Evolutionary conservation across 1,140 invertebrate species (phyloP).

Genomic region (Lasioglossum baleicum): DNA sequence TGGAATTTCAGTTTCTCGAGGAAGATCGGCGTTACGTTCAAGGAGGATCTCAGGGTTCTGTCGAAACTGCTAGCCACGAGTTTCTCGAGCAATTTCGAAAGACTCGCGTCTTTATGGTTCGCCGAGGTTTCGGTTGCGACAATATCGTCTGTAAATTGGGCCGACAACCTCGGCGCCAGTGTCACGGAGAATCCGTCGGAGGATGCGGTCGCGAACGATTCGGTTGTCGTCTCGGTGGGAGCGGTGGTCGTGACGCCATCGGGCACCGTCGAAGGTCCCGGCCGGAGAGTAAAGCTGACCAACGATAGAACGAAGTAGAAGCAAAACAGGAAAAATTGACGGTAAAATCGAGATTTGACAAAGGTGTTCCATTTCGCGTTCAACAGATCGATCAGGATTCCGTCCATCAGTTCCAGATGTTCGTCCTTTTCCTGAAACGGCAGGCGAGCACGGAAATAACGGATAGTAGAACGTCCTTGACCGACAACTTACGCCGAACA

Average conservation of each 20-base stretch:
- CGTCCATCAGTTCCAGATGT: slow-evolving; percentile 97
- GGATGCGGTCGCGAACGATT: no score
- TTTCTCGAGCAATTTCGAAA: slow-evolving; percentile 55
- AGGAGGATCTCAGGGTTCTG: slow-evolving; percentile 47
- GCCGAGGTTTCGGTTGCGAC: slow-evolving; percentile 27
- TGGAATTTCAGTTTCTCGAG: slow-evolving; percentile 64
- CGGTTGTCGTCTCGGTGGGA: not conserved
- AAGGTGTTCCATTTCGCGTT: slow-evolving; percentile 99
- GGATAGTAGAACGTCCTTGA: not conserved
- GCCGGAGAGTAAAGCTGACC: slow-evolving; percentile 91
- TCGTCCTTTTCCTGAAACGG: slow-evolving; percentile 90
- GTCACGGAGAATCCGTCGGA: not conserved
- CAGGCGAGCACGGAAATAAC: not conserved
- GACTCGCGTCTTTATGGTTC: slow-evolving; percentile 26
- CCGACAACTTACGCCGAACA: slow-evolving; percentile 90
- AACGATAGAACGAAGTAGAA: slow-evolving; percentile 94
- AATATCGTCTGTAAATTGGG: not conserved
- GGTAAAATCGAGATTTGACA: slow-evolving; percentile 94
- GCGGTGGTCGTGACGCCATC: slow-evolving; percentile 23
- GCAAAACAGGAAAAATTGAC: slow-evolving; percentile 93
- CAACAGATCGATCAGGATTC: slow-evolving; percentile 94
- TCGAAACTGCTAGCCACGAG: slow-evolving; percentile 60
- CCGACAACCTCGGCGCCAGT: not conserved
- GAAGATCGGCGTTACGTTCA: slow-evolving; percentile 56
- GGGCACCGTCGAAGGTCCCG: slow-evolving; percentile 82